Percentiles rank a stretch among this genome's conserved stretches.
Conservation (phyloP, 2,113 vertebrate genomes). For the Tetrax tetrax region DNA sequence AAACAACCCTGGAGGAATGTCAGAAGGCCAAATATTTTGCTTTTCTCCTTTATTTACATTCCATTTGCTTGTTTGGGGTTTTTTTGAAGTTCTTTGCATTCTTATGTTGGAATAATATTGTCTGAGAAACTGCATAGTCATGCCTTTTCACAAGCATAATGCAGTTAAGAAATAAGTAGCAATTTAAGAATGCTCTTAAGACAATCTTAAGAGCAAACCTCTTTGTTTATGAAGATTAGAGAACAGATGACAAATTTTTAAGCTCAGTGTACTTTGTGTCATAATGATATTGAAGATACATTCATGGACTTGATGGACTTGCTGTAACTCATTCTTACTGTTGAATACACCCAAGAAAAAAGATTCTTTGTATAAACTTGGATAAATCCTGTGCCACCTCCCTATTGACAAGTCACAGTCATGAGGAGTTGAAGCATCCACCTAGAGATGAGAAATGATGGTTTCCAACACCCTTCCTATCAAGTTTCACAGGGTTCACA, state of each 20-base stretch:
- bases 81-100: neutral
- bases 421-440: neutral
- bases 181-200: conserved; percentile 17
- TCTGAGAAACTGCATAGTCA: conserved; percentile 11
- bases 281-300: neutral
- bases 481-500: neutral
- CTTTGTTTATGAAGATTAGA: conserved; percentile 39
- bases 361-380: neutral
- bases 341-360: neutral
- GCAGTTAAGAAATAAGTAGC: neutral
- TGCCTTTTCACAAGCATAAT: conserved; percentile 6
- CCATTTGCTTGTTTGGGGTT: conserved; percentile 1
- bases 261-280: neutral
- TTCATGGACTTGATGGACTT: neutral
- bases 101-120: neutral
- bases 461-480: neutral
- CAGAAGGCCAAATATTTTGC: conserved; percentile 42
- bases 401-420: neutral
- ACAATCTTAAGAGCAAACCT: conserved; percentile 22
- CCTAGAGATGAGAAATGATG: neutral
- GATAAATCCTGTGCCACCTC: neutral
- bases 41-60: conserved; percentile 38
- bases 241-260: neutral
- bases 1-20: neutral
- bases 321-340: neutral